phyloP scores from a whole-genome alignment of 2,888 invertebrate species.

The Amiota communis region DNA sequence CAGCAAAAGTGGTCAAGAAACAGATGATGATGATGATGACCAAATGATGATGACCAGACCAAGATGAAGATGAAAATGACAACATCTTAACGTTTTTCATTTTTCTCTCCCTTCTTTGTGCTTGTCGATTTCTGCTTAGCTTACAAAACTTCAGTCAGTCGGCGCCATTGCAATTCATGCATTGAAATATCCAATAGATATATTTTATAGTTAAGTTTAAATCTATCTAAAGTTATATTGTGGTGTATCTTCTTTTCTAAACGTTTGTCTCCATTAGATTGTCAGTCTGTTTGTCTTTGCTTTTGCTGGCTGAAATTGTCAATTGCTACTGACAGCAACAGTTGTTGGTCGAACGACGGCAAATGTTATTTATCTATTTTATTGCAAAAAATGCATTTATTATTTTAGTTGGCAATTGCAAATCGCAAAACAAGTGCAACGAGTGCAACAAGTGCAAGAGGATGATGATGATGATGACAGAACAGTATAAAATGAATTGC shows the following conservation, averaged over 20 bases:
- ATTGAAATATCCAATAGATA: too few relatives aligned
- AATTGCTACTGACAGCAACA: constrained; percentile 51
- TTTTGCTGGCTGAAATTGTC: constrained; percentile 35
- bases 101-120: too few relatives aligned
- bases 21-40: background rate
- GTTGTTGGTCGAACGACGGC: background rate
- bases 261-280: constrained; percentile 4
- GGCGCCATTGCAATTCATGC: too few relatives aligned
- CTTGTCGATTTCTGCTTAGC: too few relatives aligned
- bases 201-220: too few relatives aligned
- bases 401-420: constrained; percentile 20
- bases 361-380: constrained; percentile 32
- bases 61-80: background rate
- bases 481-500: too few relatives aligned
- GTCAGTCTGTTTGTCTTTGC: constrained; percentile 12
- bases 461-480: too few relatives aligned
- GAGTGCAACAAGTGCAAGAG: constrained; percentile 3
- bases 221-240: too few relatives aligned
- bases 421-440: constrained; percentile 21
- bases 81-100: background rate
- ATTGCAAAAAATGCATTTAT: constrained; percentile 30
- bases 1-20: background rate
- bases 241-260: too few relatives aligned
- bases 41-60: too few relatives aligned
- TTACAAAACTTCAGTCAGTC: too few relatives aligned